A percentile compares a stretch with the other conserved stretches of the same genome.
These are phyloP conservation scores for Epizoanthus rinbou DNA, from an alignment of 92 coral and sea anemone genomes.

Conservation along the genomic window DNA sequence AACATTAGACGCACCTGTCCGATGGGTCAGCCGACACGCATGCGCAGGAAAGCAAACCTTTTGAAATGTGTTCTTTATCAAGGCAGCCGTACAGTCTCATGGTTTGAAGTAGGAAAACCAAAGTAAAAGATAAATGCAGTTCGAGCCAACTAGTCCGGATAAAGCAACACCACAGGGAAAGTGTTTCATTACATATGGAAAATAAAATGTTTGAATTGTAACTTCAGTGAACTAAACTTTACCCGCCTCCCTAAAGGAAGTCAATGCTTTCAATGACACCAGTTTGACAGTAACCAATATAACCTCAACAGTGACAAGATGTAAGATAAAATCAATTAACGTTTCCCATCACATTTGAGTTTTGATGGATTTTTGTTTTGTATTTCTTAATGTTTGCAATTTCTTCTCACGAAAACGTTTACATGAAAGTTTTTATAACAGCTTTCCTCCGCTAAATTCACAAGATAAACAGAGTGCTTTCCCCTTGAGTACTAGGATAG, in stretches of 20 bases:
- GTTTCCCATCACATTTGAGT: neutral
- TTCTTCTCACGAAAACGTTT: neutral
- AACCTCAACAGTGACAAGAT: neutral
- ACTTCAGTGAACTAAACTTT: neutral
- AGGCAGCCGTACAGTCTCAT: neutral
- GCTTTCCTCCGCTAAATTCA: no score
- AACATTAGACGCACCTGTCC: conserved; percentile 22
- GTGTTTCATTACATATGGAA: neutral
- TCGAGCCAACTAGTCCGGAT: neutral
- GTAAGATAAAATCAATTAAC: neutral
- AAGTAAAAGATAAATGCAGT: neutral
- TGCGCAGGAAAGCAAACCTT: conserved; percentile 6
- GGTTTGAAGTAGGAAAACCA: neutral
- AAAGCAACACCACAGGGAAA: neutral
- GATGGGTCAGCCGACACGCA: conserved; percentile 4
- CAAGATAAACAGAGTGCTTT: no score
- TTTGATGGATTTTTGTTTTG: neutral
- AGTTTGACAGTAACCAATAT: neutral
- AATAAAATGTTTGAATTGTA: neutral
- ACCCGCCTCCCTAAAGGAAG: neutral
- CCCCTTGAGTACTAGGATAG: no score
- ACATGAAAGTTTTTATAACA: neutral
- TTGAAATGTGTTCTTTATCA: neutral
- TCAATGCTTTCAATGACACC: neutral
- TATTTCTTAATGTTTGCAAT: neutral